Evolutionary conservation across 2,888 invertebrate genomes (phyloP), one percentile per base, ranked within the genome.

Genomic region (Eurytoma californica): DNA sequence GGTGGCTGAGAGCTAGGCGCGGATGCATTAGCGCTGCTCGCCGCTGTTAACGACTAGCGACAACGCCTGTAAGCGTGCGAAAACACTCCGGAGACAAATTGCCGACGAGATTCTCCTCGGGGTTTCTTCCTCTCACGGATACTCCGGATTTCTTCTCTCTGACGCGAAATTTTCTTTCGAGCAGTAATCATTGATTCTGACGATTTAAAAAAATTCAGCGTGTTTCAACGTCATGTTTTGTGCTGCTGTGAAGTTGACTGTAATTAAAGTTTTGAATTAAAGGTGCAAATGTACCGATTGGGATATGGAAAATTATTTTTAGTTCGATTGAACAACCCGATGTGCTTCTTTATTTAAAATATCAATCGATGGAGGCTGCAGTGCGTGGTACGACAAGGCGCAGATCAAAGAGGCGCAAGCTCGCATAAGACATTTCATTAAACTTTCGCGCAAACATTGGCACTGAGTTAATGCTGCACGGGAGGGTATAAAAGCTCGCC

Each of bases 361-460:
- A 39, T 20, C 53, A 70, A 47, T 58, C 47, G 47, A 63, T 63
- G 47, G 24, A 24, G 7, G n/a, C 28, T 28, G 18, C 2, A 49
- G 58, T 18, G 18, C 12, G n/a, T 30, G 39, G 30, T 49, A n/a
- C 47, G 66, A 47, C 13, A 28, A 28, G 28, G 24, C 49, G 28
- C 18, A 60, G 68, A 68, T 75, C 67, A 60, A 49, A 51, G 58
- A 75, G 58, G 12, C 14, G 60, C 51, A 18, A 39, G 18, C 18
- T 4, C 13, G 28, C 66, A 24, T 24, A 60, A 74, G 53, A 68
- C 49, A 68, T 68, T 75, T 60, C 67, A 60, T 68, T 68, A 60
- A 60, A 68, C 75, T 67, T 66, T 51, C 67, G 53, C 30, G 67
- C 68, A 68, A 75, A 75, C 67, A 75, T 75, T 75, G 75, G 75